Conservation (phyloP, 2,797 vertebrate genomes). For the Melopsittacus undulatus region DNA sequence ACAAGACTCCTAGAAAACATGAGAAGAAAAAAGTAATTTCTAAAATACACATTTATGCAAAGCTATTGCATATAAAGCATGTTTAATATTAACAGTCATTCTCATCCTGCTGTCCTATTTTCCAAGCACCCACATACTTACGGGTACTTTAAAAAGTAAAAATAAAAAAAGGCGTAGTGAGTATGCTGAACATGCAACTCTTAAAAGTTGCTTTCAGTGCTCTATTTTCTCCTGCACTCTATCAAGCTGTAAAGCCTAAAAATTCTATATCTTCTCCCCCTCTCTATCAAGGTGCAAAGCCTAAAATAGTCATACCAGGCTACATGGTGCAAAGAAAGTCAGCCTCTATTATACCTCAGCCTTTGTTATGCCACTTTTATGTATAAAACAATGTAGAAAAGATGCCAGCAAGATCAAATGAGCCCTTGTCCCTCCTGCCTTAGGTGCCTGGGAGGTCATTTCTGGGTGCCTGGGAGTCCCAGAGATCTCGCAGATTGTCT, state of each 20-base stretch:
- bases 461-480: not conserved
- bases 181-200: not conserved
- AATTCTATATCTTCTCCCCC: not conserved
- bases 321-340: not conserved
- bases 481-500: not conserved
- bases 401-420: not conserved
- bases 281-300: not conserved
- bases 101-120: constrained; percentile 24
- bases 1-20: not conserved
- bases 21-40: not conserved
- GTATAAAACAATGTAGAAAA: not conserved
- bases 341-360: not conserved
- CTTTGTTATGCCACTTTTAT: not conserved
- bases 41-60: not conserved
- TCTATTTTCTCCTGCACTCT: not conserved
- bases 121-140: not conserved
- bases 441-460: not conserved
- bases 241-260: not conserved
- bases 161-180: not conserved
- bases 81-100: constrained; percentile 31
- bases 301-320: not conserved
- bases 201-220: not conserved
- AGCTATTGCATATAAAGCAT: not conserved
- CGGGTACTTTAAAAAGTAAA: not conserved
- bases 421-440: not conserved